Percentiles rank a stretch among this genome's conserved stretches.
Conservation (phyloP, 2,113 vertebrate genomes). For the Phoenicopterus ruber region DNA sequence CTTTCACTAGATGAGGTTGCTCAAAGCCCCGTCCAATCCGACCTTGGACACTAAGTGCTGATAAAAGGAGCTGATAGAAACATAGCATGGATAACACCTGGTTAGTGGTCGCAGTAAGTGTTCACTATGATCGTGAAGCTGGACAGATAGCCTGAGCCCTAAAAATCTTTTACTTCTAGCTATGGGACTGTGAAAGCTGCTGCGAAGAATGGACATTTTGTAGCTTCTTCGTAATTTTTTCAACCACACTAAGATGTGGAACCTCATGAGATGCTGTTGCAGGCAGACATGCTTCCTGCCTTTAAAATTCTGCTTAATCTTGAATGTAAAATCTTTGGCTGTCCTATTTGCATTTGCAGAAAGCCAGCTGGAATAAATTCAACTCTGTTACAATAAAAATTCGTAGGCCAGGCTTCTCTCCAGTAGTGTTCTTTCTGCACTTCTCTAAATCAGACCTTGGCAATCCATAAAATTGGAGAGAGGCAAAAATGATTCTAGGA, state of each 20-base stretch:
- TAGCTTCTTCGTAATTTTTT: background rate
- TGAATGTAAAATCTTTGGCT: background rate
- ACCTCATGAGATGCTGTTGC: background rate
- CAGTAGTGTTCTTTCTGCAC: background rate
- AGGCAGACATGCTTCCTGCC: background rate
- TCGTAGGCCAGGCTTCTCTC: background rate
- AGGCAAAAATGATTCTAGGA: no score
- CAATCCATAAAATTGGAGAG: background rate
- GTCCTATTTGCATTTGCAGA: background rate
- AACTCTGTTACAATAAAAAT: background rate
- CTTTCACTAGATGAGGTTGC: background rate
- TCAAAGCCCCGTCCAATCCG: background rate
- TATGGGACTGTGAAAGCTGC: background rate
- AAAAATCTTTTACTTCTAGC: background rate
- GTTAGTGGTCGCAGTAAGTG: background rate
- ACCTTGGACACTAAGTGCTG: background rate
- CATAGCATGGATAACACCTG: fast-evolving
- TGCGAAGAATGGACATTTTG: background rate
- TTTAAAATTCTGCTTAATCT: slow-evolving; percentile 22
- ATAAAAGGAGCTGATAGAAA: background rate
- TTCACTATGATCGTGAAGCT: background rate
- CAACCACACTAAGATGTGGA: background rate
- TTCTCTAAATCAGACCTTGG: background rate
- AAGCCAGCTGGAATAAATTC: slow-evolving; percentile 34
- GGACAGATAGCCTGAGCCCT: background rate